Conservation (phyloP, 1,140 invertebrate species). For the Cydia fagiglandana region DNA sequence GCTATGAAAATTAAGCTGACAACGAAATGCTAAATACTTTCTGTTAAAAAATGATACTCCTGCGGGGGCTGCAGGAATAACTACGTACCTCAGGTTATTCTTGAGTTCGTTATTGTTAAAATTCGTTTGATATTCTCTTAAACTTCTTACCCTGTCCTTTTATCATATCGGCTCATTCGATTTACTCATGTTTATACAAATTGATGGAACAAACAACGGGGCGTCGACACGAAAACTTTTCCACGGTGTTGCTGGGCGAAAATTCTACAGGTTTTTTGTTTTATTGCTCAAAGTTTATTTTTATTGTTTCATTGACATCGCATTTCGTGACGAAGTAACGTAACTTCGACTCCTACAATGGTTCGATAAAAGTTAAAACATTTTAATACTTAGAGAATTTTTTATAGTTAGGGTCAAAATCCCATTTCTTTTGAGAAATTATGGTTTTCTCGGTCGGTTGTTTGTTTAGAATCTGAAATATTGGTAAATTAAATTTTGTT, state of each 20-base stretch:
- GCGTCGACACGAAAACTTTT: not conserved
- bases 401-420: too few species aligned
- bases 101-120: too few species aligned
- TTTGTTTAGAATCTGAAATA: too few species aligned
- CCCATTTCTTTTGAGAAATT: too few species aligned
- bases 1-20: too few species aligned
- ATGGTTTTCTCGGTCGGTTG: too few species aligned
- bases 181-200: constrained; percentile 10
- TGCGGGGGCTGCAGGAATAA: too few species aligned
- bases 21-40: too few species aligned
- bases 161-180: not conserved
- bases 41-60: too few species aligned
- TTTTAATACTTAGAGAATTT: not conserved
- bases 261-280: not conserved
- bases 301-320: not conserved
- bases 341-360: not conserved
- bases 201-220: constrained; percentile 12
- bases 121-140: not conserved
- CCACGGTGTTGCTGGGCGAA: not conserved
- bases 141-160: not conserved
- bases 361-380: not conserved
- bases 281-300: not conserved
- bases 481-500: too few species aligned
- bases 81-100: too few species aligned
- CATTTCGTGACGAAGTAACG: not conserved